These are phyloP conservation scores for Drosophila insularis DNA, from an alignment of 1,140 invertebrate species.

Conservation along the genomic window DNA sequence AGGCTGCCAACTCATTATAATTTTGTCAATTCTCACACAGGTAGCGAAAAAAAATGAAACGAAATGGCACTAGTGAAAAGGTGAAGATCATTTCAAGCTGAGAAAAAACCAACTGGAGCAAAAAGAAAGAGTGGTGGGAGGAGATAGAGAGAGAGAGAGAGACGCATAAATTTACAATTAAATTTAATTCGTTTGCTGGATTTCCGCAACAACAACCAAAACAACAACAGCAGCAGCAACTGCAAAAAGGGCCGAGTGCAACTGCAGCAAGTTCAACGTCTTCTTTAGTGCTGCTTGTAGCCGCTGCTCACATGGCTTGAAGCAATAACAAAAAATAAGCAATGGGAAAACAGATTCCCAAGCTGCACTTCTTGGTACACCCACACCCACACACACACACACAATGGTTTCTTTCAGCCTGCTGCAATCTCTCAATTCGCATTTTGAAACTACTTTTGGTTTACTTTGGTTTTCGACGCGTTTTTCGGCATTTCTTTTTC, in stretches of 20 bases:
- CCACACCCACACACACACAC: constrained; percentile 25
- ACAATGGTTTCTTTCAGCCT: constrained; percentile 11
- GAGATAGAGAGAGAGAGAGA: constrained; percentile 11
- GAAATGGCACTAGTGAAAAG: constrained; percentile 48
- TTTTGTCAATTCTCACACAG: constrained; percentile 77
- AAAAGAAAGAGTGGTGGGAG: neutral
- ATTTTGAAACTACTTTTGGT: constrained; percentile 4
- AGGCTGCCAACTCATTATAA: constrained; percentile 70
- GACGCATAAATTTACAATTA: constrained; percentile 80
- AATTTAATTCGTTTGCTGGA: constrained; percentile 76
- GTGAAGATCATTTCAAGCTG: constrained; percentile 63
- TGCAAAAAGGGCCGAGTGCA: constrained; percentile 54
- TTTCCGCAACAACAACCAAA: constrained; percentile 64
- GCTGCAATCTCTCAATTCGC: neutral
- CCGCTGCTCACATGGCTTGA: constrained; percentile 64
- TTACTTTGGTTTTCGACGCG: constrained; percentile 17
- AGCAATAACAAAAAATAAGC: constrained; percentile 44
- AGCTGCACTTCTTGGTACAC: constrained; percentile 74
- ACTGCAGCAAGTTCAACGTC: constrained; percentile 74
- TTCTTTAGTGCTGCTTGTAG: constrained; percentile 59
- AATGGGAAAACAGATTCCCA: constrained; percentile 56
- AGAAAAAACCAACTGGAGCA: constrained; percentile 49
- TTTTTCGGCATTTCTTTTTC: constrained; percentile 53
- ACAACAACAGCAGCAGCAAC: constrained; percentile 14
- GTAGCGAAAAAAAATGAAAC: constrained; percentile 14